Conservation (phyloP, 2,888 invertebrate species). For the Leptopilina drosophilae region DNA sequence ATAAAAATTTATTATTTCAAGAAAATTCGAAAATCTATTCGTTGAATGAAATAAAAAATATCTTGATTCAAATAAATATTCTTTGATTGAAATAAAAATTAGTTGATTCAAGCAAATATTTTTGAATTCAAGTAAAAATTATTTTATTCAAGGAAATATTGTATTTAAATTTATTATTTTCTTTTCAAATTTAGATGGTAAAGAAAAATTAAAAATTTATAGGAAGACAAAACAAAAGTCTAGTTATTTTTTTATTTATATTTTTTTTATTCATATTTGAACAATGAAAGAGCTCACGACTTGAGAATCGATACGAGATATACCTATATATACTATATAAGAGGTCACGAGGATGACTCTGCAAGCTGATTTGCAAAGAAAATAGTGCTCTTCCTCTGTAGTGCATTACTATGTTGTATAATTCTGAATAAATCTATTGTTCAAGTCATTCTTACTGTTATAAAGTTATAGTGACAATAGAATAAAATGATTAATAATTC, state of each 20-base stretch:
- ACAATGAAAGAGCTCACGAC: conserved; percentile 33
- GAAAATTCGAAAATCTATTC: no score
- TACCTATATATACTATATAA: not conserved
- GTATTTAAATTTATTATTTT: no score
- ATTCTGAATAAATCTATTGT: not conserved
- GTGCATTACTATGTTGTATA: conserved; percentile 13
- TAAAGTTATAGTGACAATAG: not conserved
- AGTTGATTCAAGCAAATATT: no score
- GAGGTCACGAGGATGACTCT: conserved; percentile 31
- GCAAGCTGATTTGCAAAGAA: conserved; percentile 35
- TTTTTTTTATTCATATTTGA: conserved; percentile 5
- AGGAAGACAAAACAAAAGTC: no score
- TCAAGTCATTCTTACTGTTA: conserved; percentile 5
- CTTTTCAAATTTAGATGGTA: no score
- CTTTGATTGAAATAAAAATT: no score
- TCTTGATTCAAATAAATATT: no score
- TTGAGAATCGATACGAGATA: conserved; percentile 24
- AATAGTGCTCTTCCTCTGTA: not conserved
- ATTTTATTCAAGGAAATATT: no score
- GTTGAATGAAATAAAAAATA: no score
- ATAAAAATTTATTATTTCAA: no score
- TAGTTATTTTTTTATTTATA: conserved; percentile 13
- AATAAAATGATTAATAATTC: not conserved
- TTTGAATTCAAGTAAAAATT: no score
- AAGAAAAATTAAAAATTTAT: no score